phyloP scores from a whole-genome alignment of 2,797 vertebrate genomes.

The Emydoidea blandingii region DNA sequence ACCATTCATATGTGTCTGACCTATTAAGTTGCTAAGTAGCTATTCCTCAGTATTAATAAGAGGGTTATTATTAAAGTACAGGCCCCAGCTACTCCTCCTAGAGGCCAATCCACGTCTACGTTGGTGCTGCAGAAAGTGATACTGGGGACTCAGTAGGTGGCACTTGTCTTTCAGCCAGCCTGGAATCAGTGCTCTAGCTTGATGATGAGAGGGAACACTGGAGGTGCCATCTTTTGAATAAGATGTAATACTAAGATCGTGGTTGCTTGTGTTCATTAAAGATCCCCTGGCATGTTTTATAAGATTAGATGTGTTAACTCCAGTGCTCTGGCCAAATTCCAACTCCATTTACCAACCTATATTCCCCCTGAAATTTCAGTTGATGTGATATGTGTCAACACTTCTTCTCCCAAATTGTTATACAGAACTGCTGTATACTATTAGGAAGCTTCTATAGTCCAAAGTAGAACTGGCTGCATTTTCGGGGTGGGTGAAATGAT shows the following conservation, averaged over 20 bases:
- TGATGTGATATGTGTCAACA: background rate
- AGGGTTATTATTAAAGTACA: background rate
- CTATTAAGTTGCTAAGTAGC: background rate
- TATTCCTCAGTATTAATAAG: background rate
- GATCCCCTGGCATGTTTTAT: slow-evolving; percentile 23
- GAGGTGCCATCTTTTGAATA: slow-evolving; percentile 19
- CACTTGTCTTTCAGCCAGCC: background rate
- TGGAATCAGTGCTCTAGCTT: background rate
- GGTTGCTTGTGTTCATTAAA: slow-evolving; percentile 39
- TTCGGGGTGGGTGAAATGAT: background rate
- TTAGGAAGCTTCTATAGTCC: background rate
- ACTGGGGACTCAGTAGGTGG: background rate
- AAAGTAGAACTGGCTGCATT: background rate
- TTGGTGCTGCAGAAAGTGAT: background rate
- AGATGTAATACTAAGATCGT: slow-evolving; percentile 15
- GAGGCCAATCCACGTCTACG: slow-evolving; percentile 5
- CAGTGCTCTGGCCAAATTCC: slow-evolving; percentile 63
- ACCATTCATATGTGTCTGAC: background rate
- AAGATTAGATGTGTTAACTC: slow-evolving; percentile 46
- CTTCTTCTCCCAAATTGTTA: background rate
- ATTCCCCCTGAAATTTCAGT: background rate
- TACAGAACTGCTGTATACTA: background rate
- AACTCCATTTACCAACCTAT: slow-evolving; percentile 49
- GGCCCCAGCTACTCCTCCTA: slow-evolving; percentile 65
- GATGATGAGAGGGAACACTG: background rate